Conservation (phyloP, 2,113 vertebrate species). For the Trematocara unimaculatum region DNA sequence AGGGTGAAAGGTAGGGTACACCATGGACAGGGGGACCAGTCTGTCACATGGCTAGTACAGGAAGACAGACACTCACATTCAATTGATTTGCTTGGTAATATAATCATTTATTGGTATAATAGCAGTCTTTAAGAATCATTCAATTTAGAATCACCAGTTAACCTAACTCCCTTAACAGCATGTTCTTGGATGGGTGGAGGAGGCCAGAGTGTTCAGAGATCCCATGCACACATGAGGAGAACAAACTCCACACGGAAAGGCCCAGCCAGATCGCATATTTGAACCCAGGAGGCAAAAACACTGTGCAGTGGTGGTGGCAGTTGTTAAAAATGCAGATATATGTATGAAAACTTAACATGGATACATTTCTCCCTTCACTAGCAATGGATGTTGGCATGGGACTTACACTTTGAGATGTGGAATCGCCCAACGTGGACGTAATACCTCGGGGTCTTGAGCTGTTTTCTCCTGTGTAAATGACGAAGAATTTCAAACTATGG, state of each 20-base stretch:
- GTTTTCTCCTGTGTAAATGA: neutral
- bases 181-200: neutral
- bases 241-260: neutral
- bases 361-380: neutral
- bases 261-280: neutral
- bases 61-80: neutral
- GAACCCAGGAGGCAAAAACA: neutral
- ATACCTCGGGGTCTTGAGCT: neutral
- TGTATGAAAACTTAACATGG: neutral
- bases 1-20: neutral
- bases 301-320: neutral
- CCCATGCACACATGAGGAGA: neutral
- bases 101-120: neutral
- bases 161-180: neutral
- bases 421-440: neutral
- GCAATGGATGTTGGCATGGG: neutral
- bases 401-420: neutral
- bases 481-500: neutral
- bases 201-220: neutral
- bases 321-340: neutral
- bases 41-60: neutral
- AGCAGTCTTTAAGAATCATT: neutral
- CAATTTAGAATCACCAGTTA: neutral
- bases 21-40: neutral
- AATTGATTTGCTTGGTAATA: neutral